Conservation (phyloP, 2,797 vertebrate genomes). For the Hyperoplus immaculatus region DNA sequence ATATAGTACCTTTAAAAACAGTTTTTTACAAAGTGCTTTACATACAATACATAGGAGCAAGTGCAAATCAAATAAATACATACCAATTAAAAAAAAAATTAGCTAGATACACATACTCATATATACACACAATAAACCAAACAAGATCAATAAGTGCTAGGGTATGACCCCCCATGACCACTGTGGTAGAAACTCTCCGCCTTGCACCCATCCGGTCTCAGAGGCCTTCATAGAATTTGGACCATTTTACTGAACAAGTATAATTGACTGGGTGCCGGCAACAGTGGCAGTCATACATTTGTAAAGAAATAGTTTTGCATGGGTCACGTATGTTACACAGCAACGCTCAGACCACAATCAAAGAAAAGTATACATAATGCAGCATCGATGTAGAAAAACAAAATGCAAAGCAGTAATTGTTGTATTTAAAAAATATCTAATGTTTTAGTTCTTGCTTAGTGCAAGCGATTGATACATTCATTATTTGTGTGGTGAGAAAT, state of each 20-base stretch:
- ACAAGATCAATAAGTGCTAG: too few relatives aligned
- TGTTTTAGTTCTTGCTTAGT: not conserved
- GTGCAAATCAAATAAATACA: too few relatives aligned
- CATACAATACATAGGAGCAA: too few relatives aligned
- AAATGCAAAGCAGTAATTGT: not conserved
- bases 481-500: not conserved
- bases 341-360: not conserved
- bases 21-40: too few relatives aligned
- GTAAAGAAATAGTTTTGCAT: conserved; percentile 10
- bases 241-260: not conserved
- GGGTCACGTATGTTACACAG: conserved; percentile 4
- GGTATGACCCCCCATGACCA: not conserved
- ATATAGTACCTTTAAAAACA: too few relatives aligned
- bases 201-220: not conserved
- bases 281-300: not conserved
- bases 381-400: not conserved
- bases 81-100: too few relatives aligned
- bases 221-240: not conserved
- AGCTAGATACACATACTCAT: too few relatives aligned
- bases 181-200: not conserved
- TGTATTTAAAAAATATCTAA: not conserved
- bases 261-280: not conserved
- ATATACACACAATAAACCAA: too few relatives aligned
- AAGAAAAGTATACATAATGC: not conserved
- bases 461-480: not conserved